Evolutionary conservation across 2,113 vertebrate species (phyloP), one percentile per base, ranked within the genome.

Genomic region (Ciconia boyciana): DNA sequence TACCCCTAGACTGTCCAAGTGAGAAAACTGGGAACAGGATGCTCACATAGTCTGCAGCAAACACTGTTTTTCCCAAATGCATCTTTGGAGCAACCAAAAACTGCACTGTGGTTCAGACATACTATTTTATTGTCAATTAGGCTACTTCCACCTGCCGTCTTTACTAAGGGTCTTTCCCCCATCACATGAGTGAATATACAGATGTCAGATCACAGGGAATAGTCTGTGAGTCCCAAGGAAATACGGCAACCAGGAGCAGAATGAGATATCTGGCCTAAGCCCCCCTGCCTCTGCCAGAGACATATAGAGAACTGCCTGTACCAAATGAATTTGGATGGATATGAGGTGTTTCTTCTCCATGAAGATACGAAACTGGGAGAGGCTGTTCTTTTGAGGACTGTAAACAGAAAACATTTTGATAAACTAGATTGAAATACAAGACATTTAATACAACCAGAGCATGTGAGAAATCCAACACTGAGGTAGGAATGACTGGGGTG

Each of bases 401-500:
- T 13, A 75, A 87, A 41, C 9, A 87, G 58, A 60, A 61, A 81
- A 32, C 64, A 82, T 64, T 44, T 43, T 29, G 57, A 51, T 57
- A 62, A 81, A 61, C 26, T 36, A 81, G 14, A 32, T 1, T 60
- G 61, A 70, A 69, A 62, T 36, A 49, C 12, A 57, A 49, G 48
- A 75, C 31, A 24, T 15, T 29, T 52, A 58, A 62, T 62, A 62
- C 4, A 76, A 69, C 48, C 32, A 61, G n/a, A 75, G 49, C 17
- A 87, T 10, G 13, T 29, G 41, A 43, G 31, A 64, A 82, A 32
- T 87, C 77, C 4, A 6, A 57, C 4, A 20, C 21, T 16, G 41
- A 57, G 32, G 32, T 22, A 76, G 43, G 26, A 83, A 64, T 9
- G 28, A 77, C 13, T 0, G 0, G 11, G 36, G 5, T 1, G 0